A percentile compares a stretch with the other conserved stretches of the same genome.
Conservation (phyloP, 2,888 invertebrate genomes). For the Octonoba sinensis region DNA sequence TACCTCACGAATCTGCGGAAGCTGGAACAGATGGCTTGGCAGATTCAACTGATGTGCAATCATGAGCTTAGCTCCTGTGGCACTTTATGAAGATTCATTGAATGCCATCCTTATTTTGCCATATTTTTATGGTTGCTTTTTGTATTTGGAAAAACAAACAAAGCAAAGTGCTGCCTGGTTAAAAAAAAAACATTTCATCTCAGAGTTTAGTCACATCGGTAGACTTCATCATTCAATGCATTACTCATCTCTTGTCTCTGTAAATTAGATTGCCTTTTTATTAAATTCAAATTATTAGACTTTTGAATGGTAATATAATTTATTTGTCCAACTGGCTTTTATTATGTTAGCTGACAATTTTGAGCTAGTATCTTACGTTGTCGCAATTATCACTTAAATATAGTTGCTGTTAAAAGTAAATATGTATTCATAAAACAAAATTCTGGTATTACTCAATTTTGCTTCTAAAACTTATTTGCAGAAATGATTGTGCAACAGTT, state of each 20-base stretch:
- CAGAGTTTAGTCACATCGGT: slow-evolving; percentile 45
- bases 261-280: slow-evolving; percentile 44
- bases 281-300: slow-evolving; percentile 16
- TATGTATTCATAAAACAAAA: too few species aligned
- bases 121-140: slow-evolving; percentile 56
- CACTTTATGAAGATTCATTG: background rate
- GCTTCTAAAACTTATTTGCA: too few species aligned
- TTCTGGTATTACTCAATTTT: too few species aligned
- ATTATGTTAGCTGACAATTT: too few species aligned
- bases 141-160: slow-evolving; percentile 24
- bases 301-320: too few species aligned
- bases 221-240: slow-evolving; percentile 40
- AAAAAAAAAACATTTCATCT: slow-evolving; percentile 1
- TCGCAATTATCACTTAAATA: too few species aligned
- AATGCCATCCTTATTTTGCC: slow-evolving; percentile 33
- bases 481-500: too few species aligned
- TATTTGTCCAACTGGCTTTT: too few species aligned
- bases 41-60: slow-evolving; percentile 55
- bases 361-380: too few species aligned
- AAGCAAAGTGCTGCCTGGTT: slow-evolving; percentile 1
- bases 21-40: slow-evolving; percentile 24
- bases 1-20: slow-evolving; percentile 18
- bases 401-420: too few species aligned
- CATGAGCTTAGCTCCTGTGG: slow-evolving; percentile 21
- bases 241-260: slow-evolving; percentile 26